These are phyloP conservation scores for Drosophila teissieri DNA, from an alignment of 1,140 invertebrate species.

Conservation along the genomic window DNA sequence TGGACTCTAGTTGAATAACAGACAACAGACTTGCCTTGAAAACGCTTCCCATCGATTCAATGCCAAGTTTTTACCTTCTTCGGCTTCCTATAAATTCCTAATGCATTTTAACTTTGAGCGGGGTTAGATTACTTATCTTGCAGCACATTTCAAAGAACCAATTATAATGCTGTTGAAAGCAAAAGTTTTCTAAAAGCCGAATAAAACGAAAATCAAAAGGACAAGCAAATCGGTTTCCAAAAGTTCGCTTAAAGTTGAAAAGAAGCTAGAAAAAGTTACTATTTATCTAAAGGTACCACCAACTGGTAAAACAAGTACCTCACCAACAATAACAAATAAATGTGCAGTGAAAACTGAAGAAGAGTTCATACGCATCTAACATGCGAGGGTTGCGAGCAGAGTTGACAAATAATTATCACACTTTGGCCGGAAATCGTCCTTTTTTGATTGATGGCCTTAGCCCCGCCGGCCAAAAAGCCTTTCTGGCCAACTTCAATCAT, in stretches of 20 bases:
- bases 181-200: background rate
- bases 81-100: background rate
- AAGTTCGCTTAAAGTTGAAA: background rate
- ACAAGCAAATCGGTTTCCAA: background rate
- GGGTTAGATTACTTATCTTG: background rate
- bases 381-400: conserved; percentile 2
- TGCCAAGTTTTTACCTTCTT: background rate
- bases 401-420: conserved; percentile 38
- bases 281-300: too few relatives aligned
- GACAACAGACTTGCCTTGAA: background rate
- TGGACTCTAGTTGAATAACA: conserved; percentile 3
- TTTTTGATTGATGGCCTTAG: conserved; percentile 36
- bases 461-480: conserved; percentile 6
- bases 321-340: too few relatives aligned
- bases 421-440: conserved; percentile 37
- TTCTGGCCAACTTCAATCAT: conserved; percentile 30
- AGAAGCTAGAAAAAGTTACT: background rate
- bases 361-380: background rate
- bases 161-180: background rate
- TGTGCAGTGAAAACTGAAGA: too few relatives aligned
- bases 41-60: background rate
- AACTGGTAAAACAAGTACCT: too few relatives aligned
- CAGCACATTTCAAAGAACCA: background rate
- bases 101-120: background rate
- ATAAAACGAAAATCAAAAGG: background rate